Percentiles rank a stretch among this genome's conserved stretches.
phyloP scores from a whole-genome alignment of 2,888 invertebrate genomes.

The Nomada lathburiana region DNA sequence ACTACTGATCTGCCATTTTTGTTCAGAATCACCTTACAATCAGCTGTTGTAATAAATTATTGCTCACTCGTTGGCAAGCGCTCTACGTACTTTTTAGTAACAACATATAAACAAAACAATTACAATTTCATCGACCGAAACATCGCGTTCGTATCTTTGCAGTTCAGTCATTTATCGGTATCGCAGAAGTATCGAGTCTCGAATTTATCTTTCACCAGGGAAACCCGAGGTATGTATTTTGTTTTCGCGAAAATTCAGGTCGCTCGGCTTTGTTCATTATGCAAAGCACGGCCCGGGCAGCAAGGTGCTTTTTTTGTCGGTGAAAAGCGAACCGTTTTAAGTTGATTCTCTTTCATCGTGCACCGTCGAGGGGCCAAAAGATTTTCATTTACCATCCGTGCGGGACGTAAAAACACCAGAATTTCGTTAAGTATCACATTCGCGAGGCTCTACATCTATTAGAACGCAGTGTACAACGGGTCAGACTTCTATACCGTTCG shows the following conservation, averaged over 20 bases:
- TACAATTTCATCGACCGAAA: too few relatives aligned
- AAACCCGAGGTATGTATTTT: neutral
- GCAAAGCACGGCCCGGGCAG: neutral
- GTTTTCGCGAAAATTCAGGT: neutral
- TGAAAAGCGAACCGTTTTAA: conserved; percentile 33
- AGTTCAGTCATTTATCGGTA: too few relatives aligned
- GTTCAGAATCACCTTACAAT: too few relatives aligned
- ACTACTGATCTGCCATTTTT: too few relatives aligned
- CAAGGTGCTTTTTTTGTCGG: conserved; percentile 4
- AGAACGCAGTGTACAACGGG: conserved; percentile 15
- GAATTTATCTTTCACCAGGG: neutral
- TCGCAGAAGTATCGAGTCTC: too few relatives aligned
- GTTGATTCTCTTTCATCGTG: conserved; percentile 29
- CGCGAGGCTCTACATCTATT: conserved; percentile 21
- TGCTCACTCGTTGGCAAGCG: too few relatives aligned
- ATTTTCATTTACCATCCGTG: conserved; percentile 37
- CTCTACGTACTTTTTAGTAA: too few relatives aligned
- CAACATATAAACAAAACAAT: too few relatives aligned
- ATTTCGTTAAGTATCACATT: conserved; percentile 46
- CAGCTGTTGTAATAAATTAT: too few relatives aligned
- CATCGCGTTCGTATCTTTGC: too few relatives aligned
- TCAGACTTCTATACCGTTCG: conserved; percentile 4
- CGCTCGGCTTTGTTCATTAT: neutral
- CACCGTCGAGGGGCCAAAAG: conserved; percentile 7
- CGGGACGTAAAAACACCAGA: conserved; percentile 21